phyloP scores from a whole-genome alignment of 1,140 invertebrate genomes.

The Ruditapes philippinarum region DNA sequence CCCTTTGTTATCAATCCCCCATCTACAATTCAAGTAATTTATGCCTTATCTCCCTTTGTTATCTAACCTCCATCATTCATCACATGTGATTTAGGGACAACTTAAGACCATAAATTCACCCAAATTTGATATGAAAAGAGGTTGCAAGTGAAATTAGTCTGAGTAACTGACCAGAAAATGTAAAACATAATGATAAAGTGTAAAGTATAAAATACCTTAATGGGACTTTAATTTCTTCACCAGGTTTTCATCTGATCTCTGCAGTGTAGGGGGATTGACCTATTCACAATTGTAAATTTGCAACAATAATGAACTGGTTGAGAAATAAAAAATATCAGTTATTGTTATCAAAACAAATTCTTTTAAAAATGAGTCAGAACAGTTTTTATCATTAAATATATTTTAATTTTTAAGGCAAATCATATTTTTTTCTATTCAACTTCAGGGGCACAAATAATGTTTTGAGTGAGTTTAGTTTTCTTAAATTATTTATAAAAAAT shows the following conservation, averaged over 20 bases:
- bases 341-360: too few species aligned
- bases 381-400: too few species aligned
- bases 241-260: not conserved
- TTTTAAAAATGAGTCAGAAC: too few species aligned
- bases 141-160: conserved; percentile 15
- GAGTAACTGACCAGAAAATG: conserved; percentile 21
- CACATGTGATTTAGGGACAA: conserved; percentile 9
- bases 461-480: too few species aligned
- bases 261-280: not conserved
- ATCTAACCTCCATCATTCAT: conserved; percentile 12
- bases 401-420: too few species aligned
- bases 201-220: conserved; percentile 22
- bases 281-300: not conserved
- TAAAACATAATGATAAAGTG: not conserved
- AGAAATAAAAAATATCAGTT: too few species aligned
- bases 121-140: conserved; percentile 34
- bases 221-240: not conserved
- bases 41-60: not conserved
- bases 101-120: conserved; percentile 1
- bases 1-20: not conserved
- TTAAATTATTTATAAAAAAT: too few species aligned
- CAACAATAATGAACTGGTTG: too few species aligned
- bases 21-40: not conserved
- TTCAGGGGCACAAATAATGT: too few species aligned
- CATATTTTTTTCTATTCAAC: too few species aligned